Evolutionary conservation across 1,140 invertebrate species (phyloP), one percentile per base, ranked within the genome.

Genomic region (Alviniconcha marisindica): DNA sequence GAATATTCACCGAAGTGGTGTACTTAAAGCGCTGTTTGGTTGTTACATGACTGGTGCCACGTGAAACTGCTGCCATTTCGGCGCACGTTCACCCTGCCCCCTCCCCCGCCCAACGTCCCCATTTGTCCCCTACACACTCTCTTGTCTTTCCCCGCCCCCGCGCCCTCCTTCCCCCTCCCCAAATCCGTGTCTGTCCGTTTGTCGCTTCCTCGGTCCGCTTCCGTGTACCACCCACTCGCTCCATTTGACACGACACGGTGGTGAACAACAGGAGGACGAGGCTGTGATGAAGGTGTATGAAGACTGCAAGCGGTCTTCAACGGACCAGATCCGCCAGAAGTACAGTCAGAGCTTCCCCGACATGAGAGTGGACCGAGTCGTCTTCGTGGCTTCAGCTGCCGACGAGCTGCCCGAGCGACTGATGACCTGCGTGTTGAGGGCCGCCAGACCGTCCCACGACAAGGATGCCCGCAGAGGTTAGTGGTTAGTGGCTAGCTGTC

Each of bases 361-460:
- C 12, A 77, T 77, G 76, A 44, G 51, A 48, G 44, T 77, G 28
- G 76, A 77, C 44, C 76, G 76, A 15, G 76, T 77, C 31, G 31
- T 77, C 28, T 77, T 77, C 44, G 76, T 77, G 44, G 44, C 76
- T 15, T 77, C 76, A 21, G 76, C 76, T 28, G 28, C 33, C 3
- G 44, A 54, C 4, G 40, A 24, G 2, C n/a, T 77, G n/a, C 76
- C 76, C 15, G 5, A 0, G 4, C 76, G 28, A 3, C 76, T 77
- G 18, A 77, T 77, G 28, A 14, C 18, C n/a, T 54, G 44, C 7
- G 76, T 77, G 24, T 7, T 48, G 40, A 77, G 15, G 2, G 48
- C 48, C 28, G 76, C 76, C 76, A 77, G 76, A 33, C 76, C 76
- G 4, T 28, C 42, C 21, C 51, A 48, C 76, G 12, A 31, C 66